These are phyloP conservation scores for Venustoraphidia nigricollis DNA, from an alignment of 2,888 invertebrate genomes.

Conservation along the genomic window DNA sequence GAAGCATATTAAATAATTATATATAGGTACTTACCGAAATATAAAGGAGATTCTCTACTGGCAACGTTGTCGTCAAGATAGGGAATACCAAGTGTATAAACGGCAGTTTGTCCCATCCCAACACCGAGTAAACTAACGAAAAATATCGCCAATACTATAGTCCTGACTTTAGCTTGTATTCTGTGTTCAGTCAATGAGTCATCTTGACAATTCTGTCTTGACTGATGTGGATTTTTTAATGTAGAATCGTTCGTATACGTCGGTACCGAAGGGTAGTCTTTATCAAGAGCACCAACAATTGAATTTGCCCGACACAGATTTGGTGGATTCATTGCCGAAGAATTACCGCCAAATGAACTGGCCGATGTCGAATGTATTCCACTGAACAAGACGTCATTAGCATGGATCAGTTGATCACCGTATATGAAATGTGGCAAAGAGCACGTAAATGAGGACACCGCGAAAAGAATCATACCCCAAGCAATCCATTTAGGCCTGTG, in stretches of 20 bases:
- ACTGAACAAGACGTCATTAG: constrained; percentile 29
- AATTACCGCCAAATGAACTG: constrained; percentile 14
- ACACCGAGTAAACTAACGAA: constrained; percentile 77
- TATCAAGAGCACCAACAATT: constrained; percentile 4
- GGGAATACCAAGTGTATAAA: constrained; percentile 82
- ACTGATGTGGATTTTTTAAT: constrained; percentile 13
- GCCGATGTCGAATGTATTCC: constrained; percentile 19
- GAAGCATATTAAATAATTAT: background rate
- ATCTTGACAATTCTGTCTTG: constrained; percentile 34
- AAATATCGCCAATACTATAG: constrained; percentile 73
- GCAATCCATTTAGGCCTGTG: constrained; percentile 90
- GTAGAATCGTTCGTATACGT: constrained; percentile 15
- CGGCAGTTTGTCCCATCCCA: constrained; percentile 85
- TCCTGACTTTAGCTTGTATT: constrained; percentile 59
- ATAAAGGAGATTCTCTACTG: constrained; percentile 79
- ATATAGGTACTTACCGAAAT: constrained; percentile 54
- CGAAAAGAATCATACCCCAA: constrained; percentile 79
- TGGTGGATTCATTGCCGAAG: constrained; percentile 20
- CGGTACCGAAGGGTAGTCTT: background rate
- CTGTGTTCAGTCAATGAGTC: constrained; percentile 46
- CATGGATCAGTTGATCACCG: constrained; percentile 52
- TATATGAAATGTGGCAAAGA: constrained; percentile 78
- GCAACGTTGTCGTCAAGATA: constrained; percentile 91
- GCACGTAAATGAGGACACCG: constrained; percentile 71
- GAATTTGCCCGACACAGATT: constrained; percentile 24